phyloP scores from a whole-genome alignment of 2,113 vertebrate genomes.

The Sylvilagus bachmani region DNA sequence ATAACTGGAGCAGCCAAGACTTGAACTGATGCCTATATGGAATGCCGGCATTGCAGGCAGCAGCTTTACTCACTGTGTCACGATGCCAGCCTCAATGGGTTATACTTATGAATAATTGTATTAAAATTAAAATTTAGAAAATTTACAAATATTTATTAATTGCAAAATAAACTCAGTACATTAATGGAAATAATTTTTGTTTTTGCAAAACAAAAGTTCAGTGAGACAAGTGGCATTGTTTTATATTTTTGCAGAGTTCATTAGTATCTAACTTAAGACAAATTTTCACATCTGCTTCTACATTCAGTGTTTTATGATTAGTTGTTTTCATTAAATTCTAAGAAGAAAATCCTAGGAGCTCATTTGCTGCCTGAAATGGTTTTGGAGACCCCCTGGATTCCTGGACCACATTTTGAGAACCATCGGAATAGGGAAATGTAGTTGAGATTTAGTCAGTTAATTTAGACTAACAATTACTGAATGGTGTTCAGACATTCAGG shows the following conservation, averaged over 20 bases:
- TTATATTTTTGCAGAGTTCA: conserved; percentile 27
- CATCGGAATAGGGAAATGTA: not conserved
- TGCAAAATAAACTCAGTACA: conserved; percentile 1
- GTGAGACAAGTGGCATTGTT: conserved; percentile 14
- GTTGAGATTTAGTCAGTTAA: conserved; percentile 35
- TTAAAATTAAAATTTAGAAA: conserved; percentile 53
- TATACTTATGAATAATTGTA: conserved; percentile 40
- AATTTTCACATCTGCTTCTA: not conserved
- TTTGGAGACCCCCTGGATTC: too few relatives aligned
- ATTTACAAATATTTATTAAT: conserved; percentile 25
- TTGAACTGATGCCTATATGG: too few relatives aligned
- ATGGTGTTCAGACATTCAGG: conserved; percentile 43
- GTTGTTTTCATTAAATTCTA: conserved; percentile 27
- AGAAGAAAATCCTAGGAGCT: conserved; percentile 43
- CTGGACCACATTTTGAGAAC: conserved; percentile 41
- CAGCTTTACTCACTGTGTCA: too few relatives aligned
- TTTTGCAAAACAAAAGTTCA: conserved; percentile 43
- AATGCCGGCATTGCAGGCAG: too few relatives aligned
- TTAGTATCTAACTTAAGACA: conserved; percentile 26
- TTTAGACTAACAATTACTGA: conserved; percentile 49
- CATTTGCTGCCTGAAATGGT: not conserved
- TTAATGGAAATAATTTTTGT: conserved; percentile 45
- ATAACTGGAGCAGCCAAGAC: too few relatives aligned
- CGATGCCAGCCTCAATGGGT: not conserved
- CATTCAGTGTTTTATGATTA: not conserved